Conservation (phyloP, 1,140 invertebrate genomes). For the Macrosteles quadrilineatus region DNA sequence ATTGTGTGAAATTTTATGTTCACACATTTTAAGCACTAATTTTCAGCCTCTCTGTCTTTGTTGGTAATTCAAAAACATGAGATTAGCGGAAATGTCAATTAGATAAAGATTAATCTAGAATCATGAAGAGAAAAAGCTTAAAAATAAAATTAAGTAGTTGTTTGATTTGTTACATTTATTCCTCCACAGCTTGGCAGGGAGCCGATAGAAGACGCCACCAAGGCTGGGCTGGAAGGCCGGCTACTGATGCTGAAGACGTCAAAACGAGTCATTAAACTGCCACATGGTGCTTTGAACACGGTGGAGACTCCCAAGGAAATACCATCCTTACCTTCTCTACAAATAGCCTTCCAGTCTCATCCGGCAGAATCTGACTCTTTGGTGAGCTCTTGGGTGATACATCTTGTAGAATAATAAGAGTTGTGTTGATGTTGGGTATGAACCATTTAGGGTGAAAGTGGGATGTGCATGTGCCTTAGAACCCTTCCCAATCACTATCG, state of each 20-base stretch:
- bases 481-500: no score
- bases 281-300: constrained; percentile 50
- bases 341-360: constrained; percentile 19
- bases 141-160: no score
- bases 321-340: constrained; percentile 50
- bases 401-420: no score
- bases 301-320: constrained; percentile 54
- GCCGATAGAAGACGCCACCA: constrained; percentile 46
- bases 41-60: no score
- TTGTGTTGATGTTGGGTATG: no score
- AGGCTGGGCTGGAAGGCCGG: constrained; percentile 48
- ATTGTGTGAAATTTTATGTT: no score
- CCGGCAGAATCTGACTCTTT: constrained; percentile 49
- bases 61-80: no score
- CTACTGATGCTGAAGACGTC: constrained; percentile 54
- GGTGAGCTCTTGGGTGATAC: constrained; percentile 31
- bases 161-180: no score
- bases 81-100: no score
- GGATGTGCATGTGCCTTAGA: background rate
- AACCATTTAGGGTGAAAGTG: no score
- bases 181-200: constrained; percentile 48
- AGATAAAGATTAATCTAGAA: background rate
- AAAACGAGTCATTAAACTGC: constrained; percentile 54
- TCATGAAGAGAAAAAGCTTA: no score
- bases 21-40: no score